Base-by-base conservation (phyloP, 2,888 invertebrate genomes). In the Lithophane semibrunnea region DNA sequence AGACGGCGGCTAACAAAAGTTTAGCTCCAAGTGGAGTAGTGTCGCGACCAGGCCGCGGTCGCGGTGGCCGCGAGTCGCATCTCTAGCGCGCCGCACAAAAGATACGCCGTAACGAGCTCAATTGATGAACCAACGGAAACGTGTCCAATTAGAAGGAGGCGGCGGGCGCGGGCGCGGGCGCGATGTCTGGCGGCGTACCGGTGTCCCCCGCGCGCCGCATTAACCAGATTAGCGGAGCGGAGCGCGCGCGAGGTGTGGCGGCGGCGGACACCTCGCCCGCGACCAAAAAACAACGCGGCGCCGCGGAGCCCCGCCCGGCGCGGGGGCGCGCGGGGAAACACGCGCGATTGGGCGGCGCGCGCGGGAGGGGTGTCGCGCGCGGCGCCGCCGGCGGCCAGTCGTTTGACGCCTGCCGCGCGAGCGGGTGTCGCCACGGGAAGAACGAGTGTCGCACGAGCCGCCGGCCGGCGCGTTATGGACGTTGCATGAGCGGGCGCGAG, bases 401-500 rank as follows among this genome's bases (percentile, higher is more conserved):
- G 94, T 94, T 93, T 95, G 95, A 95, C 95, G 95, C 94, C 94
- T 94, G 95, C 95, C 94, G 96, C 94, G 95, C 95, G 96, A 94
- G 96, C 93, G 94, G 95, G 95, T 95, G 95, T 94, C 94, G 93
- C 91, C 89, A 92, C 92, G 93, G 94, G 93, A 90, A 90, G 90
- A 91, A 90, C 91, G 88, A 92, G 91, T 93, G 91, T 90, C 91
- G 88, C 91, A 92, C 92, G 93, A 92, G 93, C 92, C 94, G 94
- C 93, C 92, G 87, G 91, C 91, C 93, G 91, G 93, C 94, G 94
- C 92, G 94, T 91, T 93, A 94, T 94, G 95, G 93, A 93, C 94
- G 94, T 94, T 95, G 96, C 93, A 96, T 96, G 96, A 96, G 95
- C 97, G 97, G 97, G 97, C 94, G 95, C 95, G 92, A 92, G 94